A percentile compares a stretch with the other conserved stretches of the same genome.
Evolutionary conservation across 2,113 vertebrate species (phyloP).

Genomic region (chimpanzee (Pan troglodytes)): DNA sequence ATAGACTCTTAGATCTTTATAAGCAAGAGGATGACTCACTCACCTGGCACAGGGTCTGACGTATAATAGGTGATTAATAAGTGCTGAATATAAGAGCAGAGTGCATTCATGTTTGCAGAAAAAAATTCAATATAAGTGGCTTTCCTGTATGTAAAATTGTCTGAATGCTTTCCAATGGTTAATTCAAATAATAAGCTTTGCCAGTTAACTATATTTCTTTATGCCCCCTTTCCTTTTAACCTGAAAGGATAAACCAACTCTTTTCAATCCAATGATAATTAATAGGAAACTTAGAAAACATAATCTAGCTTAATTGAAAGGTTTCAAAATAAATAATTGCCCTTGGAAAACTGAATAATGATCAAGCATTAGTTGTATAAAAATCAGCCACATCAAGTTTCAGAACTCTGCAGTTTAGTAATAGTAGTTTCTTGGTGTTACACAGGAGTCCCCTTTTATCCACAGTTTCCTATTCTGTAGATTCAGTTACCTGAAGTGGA

Average conservation of each 20-base stretch:
- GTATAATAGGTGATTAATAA: background rate
- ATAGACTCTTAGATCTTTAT: background rate
- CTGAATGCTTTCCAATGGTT: background rate
- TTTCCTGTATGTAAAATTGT: background rate
- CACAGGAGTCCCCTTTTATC: background rate
- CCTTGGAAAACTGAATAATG: constrained; percentile 11
- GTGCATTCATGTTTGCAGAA: background rate
- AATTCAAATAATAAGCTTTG: background rate
- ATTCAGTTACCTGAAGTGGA: background rate
- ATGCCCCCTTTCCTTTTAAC: background rate
- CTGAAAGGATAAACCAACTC: background rate
- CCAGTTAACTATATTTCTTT: background rate
- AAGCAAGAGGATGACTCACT: background rate
- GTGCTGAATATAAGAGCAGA: background rate
- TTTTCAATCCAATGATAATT: constrained; percentile 10
- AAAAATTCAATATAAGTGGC: background rate
- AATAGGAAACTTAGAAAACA: background rate
- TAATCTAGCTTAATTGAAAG: background rate
- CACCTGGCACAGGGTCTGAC: background rate
- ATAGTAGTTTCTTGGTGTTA: background rate
- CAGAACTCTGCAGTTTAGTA: background rate
- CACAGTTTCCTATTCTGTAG: background rate
- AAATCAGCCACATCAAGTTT: background rate
- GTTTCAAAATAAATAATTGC: constrained; percentile 17
- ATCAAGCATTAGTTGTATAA: background rate